Base-by-base conservation (phyloP, 1,140 invertebrate genomes). In the Papilio xuthus region DNA sequence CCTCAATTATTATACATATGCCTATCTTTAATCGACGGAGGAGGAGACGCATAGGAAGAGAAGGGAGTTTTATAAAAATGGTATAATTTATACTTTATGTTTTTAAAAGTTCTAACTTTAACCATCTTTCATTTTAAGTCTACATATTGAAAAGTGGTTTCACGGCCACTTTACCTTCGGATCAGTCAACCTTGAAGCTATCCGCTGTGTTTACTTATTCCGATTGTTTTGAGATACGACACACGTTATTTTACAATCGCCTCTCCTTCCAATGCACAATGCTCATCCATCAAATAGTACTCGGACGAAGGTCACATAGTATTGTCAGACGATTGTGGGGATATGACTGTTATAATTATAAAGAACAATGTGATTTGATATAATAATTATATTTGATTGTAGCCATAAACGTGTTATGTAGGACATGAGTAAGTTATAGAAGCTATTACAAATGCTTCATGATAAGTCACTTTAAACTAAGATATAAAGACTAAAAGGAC, bases 101-200 rank as follows among this genome's bases (percentile, higher is more conserved):
- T 10, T 44, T 44, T 47, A 67, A 77, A 67, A 13, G 6, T 26
- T 0, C 41, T 26, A 2, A 20, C 23, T 12, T 50, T 4, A 37
- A 47, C 76, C 37, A 77, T 67, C 76, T 75, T 41, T 75, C 63
- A 70, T 20, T 4, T 63, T 63, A 63, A 63, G 60, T 28, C 53
- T 56, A 63, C n/a, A n/a, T 12, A 28, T 28, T 67, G 26, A 28
- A 15, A 15, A 13, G 56, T 26, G 2, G 23, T 60, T 20, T 13
- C 47, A 4, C 23, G n/a, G 12, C 23, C 26, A 67, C 6, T 8
- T 28, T 67, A 28, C 60, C 56, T 63, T 63, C 53, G 13, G 18
- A 50, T 23, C 56, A 63, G 10, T 26, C 56, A 63, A 63, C 56
- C 60, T 67, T 67, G 60, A 67, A 28, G 60, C 26, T 28, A 28